Evolutionary conservation across 2,888 invertebrate species (phyloP).

Genomic region (Anthophora plumipes): DNA sequence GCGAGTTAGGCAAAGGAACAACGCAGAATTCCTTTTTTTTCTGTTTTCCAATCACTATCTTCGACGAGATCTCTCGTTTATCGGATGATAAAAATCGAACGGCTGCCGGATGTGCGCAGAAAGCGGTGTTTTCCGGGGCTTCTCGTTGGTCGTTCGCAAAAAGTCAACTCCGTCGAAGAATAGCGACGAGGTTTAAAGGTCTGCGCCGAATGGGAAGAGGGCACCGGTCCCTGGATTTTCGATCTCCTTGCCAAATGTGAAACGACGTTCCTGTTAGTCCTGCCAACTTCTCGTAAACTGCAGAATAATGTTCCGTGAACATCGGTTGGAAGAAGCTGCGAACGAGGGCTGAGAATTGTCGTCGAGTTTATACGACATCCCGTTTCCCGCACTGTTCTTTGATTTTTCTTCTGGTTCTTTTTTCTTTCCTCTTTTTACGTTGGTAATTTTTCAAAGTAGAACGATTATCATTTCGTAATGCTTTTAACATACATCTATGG

Average conservation of each 20-base stretch:
- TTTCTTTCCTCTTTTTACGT: background rate
- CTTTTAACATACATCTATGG: no score
- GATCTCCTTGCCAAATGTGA: conserved; percentile 47
- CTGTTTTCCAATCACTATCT: no score
- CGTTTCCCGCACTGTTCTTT: background rate
- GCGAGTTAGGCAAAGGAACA: no score
- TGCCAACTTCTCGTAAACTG: conserved; percentile 62
- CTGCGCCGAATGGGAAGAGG: background rate
- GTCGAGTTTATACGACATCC: background rate
- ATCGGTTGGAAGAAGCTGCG: background rate
- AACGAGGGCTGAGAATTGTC: background rate
- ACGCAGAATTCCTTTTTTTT: no score
- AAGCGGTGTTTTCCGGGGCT: background rate
- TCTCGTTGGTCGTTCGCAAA: background rate
- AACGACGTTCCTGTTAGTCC: conserved; percentile 43
- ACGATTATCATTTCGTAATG: no score
- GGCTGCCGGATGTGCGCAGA: background rate
- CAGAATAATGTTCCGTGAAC: conserved; percentile 22
- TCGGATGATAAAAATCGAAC: conserved; percentile 16
- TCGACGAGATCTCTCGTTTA: background rate
- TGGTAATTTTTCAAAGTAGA: no score
- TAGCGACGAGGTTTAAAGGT: conserved; percentile 27
- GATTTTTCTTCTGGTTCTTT: no score
- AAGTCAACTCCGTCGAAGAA: conserved; percentile 24
- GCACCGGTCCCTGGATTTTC: conserved; percentile 25